Percentiles rank a stretch among this genome's conserved stretches.
Evolutionary conservation across 2,888 invertebrate species (phyloP).

Genomic region (Zeuzera pyrina): DNA sequence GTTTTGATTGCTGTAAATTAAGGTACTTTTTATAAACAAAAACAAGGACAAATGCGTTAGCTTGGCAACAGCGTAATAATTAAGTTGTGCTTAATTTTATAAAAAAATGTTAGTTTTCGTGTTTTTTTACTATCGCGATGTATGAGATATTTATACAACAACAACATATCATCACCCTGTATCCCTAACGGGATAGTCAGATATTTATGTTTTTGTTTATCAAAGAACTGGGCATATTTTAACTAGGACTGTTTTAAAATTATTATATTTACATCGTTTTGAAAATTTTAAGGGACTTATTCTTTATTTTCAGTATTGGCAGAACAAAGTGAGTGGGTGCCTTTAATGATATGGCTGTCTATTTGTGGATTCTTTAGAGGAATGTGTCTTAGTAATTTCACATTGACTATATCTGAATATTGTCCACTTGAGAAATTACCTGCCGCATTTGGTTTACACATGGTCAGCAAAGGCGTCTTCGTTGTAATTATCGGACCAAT

Average conservation of each 20-base stretch:
- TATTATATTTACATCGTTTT: background rate
- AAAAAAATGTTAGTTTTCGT: too few relatives aligned
- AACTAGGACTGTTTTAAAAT: conserved; percentile 1
- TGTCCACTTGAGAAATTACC: conserved; percentile 81
- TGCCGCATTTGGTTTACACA: conserved; percentile 83
- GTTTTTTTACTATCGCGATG: too few relatives aligned
- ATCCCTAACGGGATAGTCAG: too few relatives aligned
- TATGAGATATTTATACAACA: too few relatives aligned
- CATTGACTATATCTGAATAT: conserved; percentile 84
- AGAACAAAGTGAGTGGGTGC: conserved; percentile 79
- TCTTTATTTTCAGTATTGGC: conserved; percentile 75
- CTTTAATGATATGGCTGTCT: conserved; percentile 79
- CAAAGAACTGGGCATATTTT: too few relatives aligned
- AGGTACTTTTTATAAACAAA: too few relatives aligned
- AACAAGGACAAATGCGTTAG: too few relatives aligned
- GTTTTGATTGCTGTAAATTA: conserved; percentile 1
- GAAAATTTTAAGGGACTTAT: background rate
- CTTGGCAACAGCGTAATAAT: too few relatives aligned
- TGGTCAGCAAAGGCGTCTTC: conserved; percentile 83
- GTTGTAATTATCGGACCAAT: conserved; percentile 80
- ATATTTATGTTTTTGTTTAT: too few relatives aligned
- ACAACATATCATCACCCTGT: too few relatives aligned
- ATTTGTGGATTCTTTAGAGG: conserved; percentile 86
- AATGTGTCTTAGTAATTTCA: conserved; percentile 83
- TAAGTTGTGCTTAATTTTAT: too few relatives aligned